Conservation (phyloP, 2,888 invertebrate genomes). For the Blera fallax region DNA sequence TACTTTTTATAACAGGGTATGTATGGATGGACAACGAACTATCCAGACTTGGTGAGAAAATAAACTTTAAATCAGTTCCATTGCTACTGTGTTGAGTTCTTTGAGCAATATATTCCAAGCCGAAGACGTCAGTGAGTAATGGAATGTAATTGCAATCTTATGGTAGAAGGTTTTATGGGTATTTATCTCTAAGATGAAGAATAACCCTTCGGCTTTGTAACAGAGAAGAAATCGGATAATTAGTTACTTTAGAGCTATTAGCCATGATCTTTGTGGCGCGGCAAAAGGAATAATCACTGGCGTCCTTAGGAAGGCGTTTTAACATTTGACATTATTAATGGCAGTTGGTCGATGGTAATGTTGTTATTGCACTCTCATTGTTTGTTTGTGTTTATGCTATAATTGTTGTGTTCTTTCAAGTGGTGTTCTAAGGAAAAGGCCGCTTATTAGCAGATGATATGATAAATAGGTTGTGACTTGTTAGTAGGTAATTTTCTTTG, state of each 20-base stretch:
- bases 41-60: not conserved
- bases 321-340: constrained; percentile 22
- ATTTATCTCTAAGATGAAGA: not conserved
- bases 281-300: not conserved
- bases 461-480: not conserved
- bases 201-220: not conserved
- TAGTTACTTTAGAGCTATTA: constrained; percentile 3
- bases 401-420: not conserved
- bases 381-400: not conserved
- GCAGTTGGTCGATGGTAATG: constrained; percentile 4
- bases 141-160: not conserved
- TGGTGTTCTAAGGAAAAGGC: not conserved
- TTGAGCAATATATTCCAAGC: constrained; percentile 7
- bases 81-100: constrained; percentile 16
- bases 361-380: not conserved
- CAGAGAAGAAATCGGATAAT: not conserved
- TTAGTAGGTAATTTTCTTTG: not conserved
- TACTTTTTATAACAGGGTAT: not conserved
- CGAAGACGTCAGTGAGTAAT: constrained; percentile 38
- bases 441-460: not conserved
- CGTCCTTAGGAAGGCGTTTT: not conserved
- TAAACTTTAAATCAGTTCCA: not conserved
- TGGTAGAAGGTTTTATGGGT: not conserved
- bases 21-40: not conserved
- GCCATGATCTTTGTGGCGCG: not conserved